Base-by-base conservation (phyloP, 2,888 invertebrate species). In the Branchellion lobata region DNA sequence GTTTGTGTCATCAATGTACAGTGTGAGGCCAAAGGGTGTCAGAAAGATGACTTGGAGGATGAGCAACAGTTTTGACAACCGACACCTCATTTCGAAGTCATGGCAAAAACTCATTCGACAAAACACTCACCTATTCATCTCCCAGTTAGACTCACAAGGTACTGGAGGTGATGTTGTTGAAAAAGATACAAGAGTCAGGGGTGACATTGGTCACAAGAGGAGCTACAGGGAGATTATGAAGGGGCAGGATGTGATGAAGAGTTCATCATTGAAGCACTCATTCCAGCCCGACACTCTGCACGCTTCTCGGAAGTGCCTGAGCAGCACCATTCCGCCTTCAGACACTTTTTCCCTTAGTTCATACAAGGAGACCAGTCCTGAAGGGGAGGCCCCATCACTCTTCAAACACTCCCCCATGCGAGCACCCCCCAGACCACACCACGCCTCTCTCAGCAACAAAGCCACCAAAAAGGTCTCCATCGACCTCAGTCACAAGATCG, bases 321-420 rank as follows among this genome's bases (percentile, higher is more conserved):
- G 61, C 24, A 14, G 11, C 3, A 57, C 61, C 29, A 69, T 31
- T 29, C 34, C 29, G 1, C 36, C 27, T 11, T 31, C 31, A 36
- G 77, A 81, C n/a, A 57, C 65, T 11, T 80, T 80, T 27, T 81
- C 81, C 11, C 75, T 80, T 21, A 81, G 81, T 69, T 81, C 81
- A 14, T 81, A 81, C 51, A 81, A 81, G 51, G 81, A 81, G 72
- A 81, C 81, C 18, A 81, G 81, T 68, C 81, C 81, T 0, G 81
- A 81, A 34, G 51, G 33, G n/a, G 81, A 81, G 76, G 34, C 73
- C 34, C 24, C 47, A n/a, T 36, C 72, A 40, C 40, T n/a, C 24
- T n/a, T 57, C 61, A 47, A 47, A 47, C 47, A 47, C 18, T 47
- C 47, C 8, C 47, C 8, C 8, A 47, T 18, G 8, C 8, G 18